Evolutionary conservation across 1,140 invertebrate species (phyloP).

Genomic region (Scaptomyza hsui): DNA sequence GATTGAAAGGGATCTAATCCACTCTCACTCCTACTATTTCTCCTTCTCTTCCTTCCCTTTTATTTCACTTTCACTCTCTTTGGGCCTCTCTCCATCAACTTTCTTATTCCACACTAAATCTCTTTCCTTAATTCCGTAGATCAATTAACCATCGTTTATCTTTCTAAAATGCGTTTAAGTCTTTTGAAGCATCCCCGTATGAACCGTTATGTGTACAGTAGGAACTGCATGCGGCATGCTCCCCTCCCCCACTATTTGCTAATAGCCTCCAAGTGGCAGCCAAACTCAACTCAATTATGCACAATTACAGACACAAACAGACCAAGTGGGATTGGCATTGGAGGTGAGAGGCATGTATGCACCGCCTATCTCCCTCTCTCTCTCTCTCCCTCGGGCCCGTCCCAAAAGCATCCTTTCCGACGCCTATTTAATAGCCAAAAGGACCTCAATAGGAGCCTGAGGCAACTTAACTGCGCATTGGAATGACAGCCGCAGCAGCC

Average conservation of each 20-base stretch:
- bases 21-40: too few species aligned
- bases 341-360: constrained; percentile 15
- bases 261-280: constrained; percentile 34
- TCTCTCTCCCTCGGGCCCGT: too few species aligned
- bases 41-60: too few species aligned
- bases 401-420: not conserved
- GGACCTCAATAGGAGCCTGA: constrained; percentile 57
- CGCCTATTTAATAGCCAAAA: constrained; percentile 54
- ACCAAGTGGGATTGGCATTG: constrained; percentile 22
- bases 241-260: not conserved
- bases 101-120: too few species aligned
- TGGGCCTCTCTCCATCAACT: too few species aligned
- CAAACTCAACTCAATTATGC: constrained; percentile 76
- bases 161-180: not conserved
- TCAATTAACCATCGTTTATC: not conserved
- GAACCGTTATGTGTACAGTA: not conserved
- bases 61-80: not conserved
- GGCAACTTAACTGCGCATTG: constrained; percentile 46
- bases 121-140: not conserved
- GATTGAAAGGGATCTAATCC: too few species aligned
- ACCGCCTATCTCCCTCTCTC: not conserved
- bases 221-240: not conserved
- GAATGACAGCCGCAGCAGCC: constrained; percentile 29
- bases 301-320: constrained; percentile 78
- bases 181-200: not conserved